Conservation (phyloP, 2,888 invertebrate species). For the Leptogaster cylindrica region DNA sequence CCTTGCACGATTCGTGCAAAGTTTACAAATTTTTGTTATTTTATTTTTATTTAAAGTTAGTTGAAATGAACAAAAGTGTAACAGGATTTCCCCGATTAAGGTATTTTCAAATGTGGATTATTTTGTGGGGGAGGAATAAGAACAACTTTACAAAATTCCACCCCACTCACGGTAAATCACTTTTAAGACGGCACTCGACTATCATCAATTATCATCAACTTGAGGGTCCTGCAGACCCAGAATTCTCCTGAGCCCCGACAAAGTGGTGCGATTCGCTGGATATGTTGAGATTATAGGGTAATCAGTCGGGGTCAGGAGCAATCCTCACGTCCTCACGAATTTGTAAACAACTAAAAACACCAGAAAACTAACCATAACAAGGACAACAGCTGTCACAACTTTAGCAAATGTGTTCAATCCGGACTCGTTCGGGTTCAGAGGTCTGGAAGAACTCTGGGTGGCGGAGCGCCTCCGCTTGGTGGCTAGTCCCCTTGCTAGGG, state of each 20-base stretch:
- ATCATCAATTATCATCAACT: not conserved
- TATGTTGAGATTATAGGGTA: conserved; percentile 39
- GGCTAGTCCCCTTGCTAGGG: conserved; percentile 71
- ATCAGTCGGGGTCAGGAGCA: conserved; percentile 71
- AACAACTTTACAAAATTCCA: not conserved
- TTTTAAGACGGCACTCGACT: not conserved
- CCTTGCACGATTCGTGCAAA: no score
- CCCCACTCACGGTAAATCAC: not conserved
- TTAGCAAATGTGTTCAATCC: conserved; percentile 75
- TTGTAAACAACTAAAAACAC: conserved; percentile 77
- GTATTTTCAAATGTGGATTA: no score
- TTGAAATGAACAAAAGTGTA: no score
- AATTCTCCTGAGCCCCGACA: conserved; percentile 62
- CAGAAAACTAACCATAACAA: conserved; percentile 73
- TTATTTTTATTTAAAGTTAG: no score
- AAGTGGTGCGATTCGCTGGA: conserved; percentile 52
- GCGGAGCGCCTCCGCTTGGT: conserved; percentile 67
- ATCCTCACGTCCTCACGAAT: conserved; percentile 78
- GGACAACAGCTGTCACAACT: conserved; percentile 72
- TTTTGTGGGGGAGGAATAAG: no score
- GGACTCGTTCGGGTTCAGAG: conserved; percentile 69
- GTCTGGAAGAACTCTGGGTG: conserved; percentile 64
- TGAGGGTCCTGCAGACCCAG: conserved; percentile 50
- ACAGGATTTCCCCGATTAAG: no score
- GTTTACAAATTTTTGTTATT: no score